Percentiles rank a stretch among this genome's conserved stretches.
These are phyloP conservation scores for Cynoglossus semilaevis DNA, from an alignment of 2,113 vertebrate genomes.

Conservation along the genomic window DNA sequence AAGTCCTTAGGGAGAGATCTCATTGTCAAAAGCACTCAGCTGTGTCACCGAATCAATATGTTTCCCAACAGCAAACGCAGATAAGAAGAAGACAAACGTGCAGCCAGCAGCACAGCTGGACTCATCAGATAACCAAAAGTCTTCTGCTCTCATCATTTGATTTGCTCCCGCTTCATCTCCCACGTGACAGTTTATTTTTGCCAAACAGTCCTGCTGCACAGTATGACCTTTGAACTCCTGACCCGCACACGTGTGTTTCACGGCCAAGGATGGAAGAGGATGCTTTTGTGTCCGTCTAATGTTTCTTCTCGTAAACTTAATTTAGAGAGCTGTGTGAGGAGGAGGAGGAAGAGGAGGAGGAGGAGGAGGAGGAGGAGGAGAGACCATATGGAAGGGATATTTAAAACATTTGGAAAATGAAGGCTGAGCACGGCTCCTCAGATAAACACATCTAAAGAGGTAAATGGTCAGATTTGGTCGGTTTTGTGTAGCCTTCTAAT, in stretches of 20 bases:
- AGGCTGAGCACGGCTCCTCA: too few relatives aligned
- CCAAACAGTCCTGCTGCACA: neutral
- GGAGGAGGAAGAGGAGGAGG: neutral
- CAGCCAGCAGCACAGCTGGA: slow-evolving; percentile 31
- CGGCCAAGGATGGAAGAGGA: neutral
- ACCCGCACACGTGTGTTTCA: slow-evolving; percentile 27
- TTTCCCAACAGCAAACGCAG: slow-evolving; percentile 2
- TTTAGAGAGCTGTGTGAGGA: slow-evolving; percentile 1
- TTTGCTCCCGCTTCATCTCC: slow-evolving; percentile 19
- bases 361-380: too few relatives aligned
- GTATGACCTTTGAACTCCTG: slow-evolving; percentile 38
- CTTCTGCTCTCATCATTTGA: slow-evolving; percentile 13
- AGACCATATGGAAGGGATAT: too few relatives aligned
- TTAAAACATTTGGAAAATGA: too few relatives aligned
- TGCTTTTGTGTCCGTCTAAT: slow-evolving; percentile 14
- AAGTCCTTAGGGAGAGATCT: slow-evolving; percentile 12
- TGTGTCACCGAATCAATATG: slow-evolving; percentile 44
- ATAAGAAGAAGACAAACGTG: slow-evolving; percentile 18
- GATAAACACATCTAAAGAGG: too few relatives aligned
- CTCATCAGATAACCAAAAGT: slow-evolving; percentile 43
- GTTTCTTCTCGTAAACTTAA: neutral
- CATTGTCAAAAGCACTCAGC: slow-evolving; percentile 34
- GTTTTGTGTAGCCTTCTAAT: too few relatives aligned
- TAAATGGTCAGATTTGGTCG: too few relatives aligned
- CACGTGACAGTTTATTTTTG: neutral